These are phyloP conservation scores for Diaphora mendica DNA, from an alignment of 2,888 invertebrate genomes.

Conservation along the genomic window DNA sequence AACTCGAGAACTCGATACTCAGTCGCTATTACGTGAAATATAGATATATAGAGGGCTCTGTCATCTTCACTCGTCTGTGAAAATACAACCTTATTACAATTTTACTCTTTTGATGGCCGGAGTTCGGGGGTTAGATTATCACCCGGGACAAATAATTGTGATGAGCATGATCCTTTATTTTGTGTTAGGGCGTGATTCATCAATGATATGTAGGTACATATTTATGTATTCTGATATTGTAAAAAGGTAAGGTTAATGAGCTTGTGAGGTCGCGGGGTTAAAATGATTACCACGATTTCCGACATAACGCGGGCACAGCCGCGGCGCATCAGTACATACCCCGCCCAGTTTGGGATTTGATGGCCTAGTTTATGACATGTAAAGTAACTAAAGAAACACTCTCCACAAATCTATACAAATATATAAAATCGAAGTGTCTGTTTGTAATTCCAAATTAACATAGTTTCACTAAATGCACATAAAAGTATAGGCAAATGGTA, in stretches of 20 bases:
- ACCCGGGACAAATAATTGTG: background rate
- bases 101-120: background rate
- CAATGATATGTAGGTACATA: background rate
- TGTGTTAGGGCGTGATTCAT: background rate
- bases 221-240: too few species aligned
- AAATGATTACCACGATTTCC: too few species aligned
- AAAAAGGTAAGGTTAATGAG: too few species aligned
- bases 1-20: background rate
- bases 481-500: too few species aligned
- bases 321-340: background rate
- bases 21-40: background rate
- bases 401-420: too few species aligned
- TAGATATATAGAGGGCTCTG: background rate
- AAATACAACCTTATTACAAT: background rate
- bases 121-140: background rate
- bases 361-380: too few species aligned
- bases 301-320: too few species aligned
- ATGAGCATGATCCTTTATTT: background rate
- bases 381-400: too few species aligned
- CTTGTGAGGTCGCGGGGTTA: too few species aligned
- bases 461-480: too few species aligned
- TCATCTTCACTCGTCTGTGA: background rate
- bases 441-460: too few species aligned
- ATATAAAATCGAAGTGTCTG: too few species aligned
- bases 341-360: background rate